Conservation (phyloP, 1,140 invertebrate genomes). For the Drepana arcuata region DNA sequence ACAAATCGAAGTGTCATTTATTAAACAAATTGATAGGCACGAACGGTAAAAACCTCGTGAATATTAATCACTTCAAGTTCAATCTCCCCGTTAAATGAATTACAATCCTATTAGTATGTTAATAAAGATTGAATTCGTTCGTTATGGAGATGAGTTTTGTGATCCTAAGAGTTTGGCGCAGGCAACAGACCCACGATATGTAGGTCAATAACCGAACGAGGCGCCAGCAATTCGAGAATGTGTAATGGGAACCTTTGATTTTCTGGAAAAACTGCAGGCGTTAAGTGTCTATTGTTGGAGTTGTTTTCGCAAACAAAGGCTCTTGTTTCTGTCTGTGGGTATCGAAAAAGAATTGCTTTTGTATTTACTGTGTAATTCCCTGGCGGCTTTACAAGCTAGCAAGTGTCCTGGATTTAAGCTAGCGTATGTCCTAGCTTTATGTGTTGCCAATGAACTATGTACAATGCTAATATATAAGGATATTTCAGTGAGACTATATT, state of each 20-base stretch:
- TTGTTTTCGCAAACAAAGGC: no score
- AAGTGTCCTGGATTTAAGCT: no score
- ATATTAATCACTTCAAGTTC: slow-evolving; percentile 18
- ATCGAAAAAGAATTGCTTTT: no score
- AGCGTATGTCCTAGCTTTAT: no score
- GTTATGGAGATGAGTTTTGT: slow-evolving; percentile 8
- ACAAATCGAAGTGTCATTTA: slow-evolving; percentile 12
- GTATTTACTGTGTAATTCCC: no score
- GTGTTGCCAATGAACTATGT: no score
- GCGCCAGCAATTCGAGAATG: slow-evolving; percentile 20
- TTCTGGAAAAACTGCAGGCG: slow-evolving; percentile 9
- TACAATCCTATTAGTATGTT: slow-evolving; percentile 7
- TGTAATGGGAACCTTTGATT: slow-evolving; percentile 20
- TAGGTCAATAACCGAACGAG: slow-evolving; percentile 24
- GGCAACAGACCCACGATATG: slow-evolving; percentile 19
- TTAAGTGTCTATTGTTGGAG: not conserved
- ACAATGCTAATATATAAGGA: no score
- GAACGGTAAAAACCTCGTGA: slow-evolving; percentile 17
- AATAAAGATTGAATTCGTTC: slow-evolving; percentile 15
- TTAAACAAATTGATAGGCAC: slow-evolving; percentile 25
- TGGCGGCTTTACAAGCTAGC: no score
- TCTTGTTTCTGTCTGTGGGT: no score
- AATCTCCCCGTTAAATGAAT: slow-evolving; percentile 1
- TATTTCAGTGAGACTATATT: no score
- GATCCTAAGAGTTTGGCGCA: slow-evolving; percentile 13